Percentiles rank a stretch among this genome's conserved stretches.
phyloP scores from a whole-genome alignment of 2,797 vertebrate species.

The Siniperca undulata region DNA sequence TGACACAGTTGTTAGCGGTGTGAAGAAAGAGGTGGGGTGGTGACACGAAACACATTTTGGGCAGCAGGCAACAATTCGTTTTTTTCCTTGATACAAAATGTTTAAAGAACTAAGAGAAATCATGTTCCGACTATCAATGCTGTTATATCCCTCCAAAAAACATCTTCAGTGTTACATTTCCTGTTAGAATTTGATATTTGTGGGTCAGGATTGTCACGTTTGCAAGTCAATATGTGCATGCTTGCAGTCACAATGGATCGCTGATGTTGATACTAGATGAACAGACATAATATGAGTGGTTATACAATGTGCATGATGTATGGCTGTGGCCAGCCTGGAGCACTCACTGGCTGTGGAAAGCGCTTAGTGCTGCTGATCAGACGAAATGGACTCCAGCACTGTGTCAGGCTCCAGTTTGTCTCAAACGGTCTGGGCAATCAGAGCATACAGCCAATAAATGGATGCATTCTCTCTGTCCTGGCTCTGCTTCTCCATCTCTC shows the following conservation, averaged over 20 bases:
- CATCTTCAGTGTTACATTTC: neutral
- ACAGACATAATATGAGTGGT: conserved; percentile 58
- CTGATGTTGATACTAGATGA: conserved; percentile 35
- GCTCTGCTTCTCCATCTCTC: conserved; percentile 78
- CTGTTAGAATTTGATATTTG: conserved; percentile 17
- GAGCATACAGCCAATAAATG: conserved; percentile 81
- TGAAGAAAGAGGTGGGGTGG: conserved; percentile 33
- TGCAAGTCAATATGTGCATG: neutral
- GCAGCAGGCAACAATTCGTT: neutral
- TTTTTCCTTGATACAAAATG: neutral
- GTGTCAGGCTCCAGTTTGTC: conserved; percentile 85
- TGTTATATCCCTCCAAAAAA: neutral
- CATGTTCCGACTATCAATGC: neutral
- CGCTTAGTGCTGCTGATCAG: conserved; percentile 81
- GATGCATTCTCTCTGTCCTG: conserved; percentile 81
- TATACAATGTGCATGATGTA: conserved; percentile 62
- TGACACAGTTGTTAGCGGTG: conserved; percentile 42
- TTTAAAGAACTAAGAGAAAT: neutral
- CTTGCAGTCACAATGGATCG: conserved; percentile 25
- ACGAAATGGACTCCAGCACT: conserved; percentile 79
- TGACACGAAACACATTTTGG: conserved; percentile 29
- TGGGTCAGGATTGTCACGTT: conserved; percentile 5
- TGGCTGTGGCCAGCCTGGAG: conserved; percentile 57
- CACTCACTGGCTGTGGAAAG: conserved; percentile 72
- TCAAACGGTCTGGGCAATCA: conserved; percentile 82